These are phyloP conservation scores for Geodia barretti DNA, from an alignment of 37 sponge, comb jelly and placozoan genomes.

Conservation along the genomic window DNA sequence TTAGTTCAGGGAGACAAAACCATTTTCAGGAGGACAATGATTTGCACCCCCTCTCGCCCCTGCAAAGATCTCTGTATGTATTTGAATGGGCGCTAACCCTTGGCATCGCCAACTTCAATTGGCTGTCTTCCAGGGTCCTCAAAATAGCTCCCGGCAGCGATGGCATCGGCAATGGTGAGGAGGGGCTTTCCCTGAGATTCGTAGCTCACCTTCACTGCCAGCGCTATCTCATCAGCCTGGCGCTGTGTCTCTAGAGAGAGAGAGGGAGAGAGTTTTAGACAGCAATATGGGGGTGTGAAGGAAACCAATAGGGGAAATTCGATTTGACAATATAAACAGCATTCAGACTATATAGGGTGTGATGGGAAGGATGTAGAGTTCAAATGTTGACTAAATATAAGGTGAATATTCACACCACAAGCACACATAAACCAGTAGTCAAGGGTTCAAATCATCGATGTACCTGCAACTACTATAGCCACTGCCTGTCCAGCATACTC, in stretches of 20 bases:
- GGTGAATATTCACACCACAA: too few species aligned
- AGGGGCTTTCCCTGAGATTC: conserved; percentile 58
- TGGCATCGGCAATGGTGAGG: conserved; percentile 69
- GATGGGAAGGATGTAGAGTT: too few species aligned
- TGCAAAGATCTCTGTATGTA: too few species aligned
- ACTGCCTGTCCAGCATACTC: conserved; percentile 82
- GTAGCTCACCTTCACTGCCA: conserved; percentile 51
- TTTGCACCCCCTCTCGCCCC: too few species aligned
- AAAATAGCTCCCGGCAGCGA: conserved; percentile 40
- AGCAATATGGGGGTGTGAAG: not conserved
- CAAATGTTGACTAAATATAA: too few species aligned
- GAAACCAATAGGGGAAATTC: not conserved
- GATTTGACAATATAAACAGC: too few species aligned
- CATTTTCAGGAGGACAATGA: too few species aligned
- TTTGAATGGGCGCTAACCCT: conserved; percentile 28
- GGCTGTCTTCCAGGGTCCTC: not conserved
- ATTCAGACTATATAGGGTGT: too few species aligned
- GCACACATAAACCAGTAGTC: too few species aligned
- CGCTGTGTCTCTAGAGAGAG: conserved; percentile 60
- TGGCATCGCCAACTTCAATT: conserved; percentile 58
- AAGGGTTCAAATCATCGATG: too few species aligned
- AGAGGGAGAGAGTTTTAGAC: not conserved
- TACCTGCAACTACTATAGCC: conserved; percentile 79
- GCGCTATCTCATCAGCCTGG: conserved; percentile 61
- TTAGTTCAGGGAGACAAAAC: too few species aligned